Evolutionary conservation across 2,888 invertebrate species (phyloP).

Genomic region (Meandrusa payeni): DNA sequence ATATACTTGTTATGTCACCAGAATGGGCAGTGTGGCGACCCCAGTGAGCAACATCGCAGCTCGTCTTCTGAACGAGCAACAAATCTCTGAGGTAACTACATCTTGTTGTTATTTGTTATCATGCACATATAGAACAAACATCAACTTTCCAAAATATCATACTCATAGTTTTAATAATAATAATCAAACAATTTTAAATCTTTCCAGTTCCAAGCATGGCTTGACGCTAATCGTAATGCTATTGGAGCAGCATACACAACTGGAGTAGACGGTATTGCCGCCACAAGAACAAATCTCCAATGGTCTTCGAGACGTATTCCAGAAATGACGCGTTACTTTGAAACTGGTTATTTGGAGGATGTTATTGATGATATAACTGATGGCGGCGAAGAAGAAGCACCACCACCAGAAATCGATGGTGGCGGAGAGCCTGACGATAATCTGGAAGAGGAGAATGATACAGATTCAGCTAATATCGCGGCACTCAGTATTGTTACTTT

Average conservation of each 20-base stretch:
- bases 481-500: constrained; percentile 50
- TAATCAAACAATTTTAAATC: background rate
- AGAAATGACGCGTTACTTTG: constrained; percentile 54
- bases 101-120: too few relatives aligned
- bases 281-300: constrained; percentile 44
- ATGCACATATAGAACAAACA: too few relatives aligned
- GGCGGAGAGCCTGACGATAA: constrained; percentile 14
- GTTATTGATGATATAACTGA: constrained; percentile 34
- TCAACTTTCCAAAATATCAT: too few relatives aligned
- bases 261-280: constrained; percentile 39
- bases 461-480: constrained; percentile 47
- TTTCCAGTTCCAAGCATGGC: constrained; percentile 54
- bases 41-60: constrained; percentile 50
- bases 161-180: too few relatives aligned
- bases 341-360: constrained; percentile 53
- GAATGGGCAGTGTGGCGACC: constrained; percentile 47
- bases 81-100: constrained; percentile 49
- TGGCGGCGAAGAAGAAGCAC: constrained; percentile 21
- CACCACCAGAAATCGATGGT: background rate
- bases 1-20: constrained; percentile 33
- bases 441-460: constrained; percentile 19
- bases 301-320: constrained; percentile 47
- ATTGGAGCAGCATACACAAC: constrained; percentile 49
- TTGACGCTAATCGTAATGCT: constrained; percentile 38
- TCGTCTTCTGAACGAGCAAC: constrained; percentile 51